These are phyloP conservation scores for Xiphorhynchus elegans DNA, from an alignment of 2,113 vertebrate genomes.

Conservation along the genomic window DNA sequence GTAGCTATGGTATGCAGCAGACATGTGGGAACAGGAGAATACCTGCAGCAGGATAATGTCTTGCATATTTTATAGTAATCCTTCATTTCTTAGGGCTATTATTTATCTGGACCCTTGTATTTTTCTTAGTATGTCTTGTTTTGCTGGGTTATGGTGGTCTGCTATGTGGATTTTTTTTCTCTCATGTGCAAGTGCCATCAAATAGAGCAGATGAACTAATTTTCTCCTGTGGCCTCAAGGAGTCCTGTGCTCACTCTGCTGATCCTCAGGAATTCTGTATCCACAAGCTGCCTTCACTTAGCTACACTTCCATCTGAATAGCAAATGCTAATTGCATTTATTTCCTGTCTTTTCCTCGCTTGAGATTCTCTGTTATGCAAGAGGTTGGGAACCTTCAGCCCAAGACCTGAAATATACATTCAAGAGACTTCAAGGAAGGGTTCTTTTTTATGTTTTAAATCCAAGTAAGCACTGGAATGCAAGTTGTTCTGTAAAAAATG, in stretches of 20 bases:
- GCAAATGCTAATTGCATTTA: slow-evolving; percentile 1
- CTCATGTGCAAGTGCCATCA: background rate
- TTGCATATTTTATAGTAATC: background rate
- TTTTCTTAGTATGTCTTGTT: background rate
- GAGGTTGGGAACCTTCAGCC: background rate
- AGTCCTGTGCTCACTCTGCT: background rate
- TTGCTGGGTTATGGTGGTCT: background rate
- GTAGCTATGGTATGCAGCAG: background rate
- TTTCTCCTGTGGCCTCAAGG: background rate
- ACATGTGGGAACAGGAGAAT: background rate
- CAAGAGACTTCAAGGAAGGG: background rate
- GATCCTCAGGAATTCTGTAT: background rate
- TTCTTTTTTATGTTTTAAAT: background rate
- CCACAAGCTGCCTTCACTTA: background rate
- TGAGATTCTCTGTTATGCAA: background rate
- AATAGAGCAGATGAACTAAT: slow-evolving; percentile 30
- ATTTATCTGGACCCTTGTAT: background rate
- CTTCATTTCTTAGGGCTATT: background rate
- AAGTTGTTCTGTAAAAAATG: background rate
- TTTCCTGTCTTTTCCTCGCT: background rate
- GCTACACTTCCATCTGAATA: background rate
- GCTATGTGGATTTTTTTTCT: background rate
- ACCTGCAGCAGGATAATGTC: background rate
- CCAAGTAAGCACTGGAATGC: background rate
- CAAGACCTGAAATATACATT: background rate